Base-by-base conservation (phyloP, 2,888 invertebrate species). In the Spodoptera exigua region DNA sequence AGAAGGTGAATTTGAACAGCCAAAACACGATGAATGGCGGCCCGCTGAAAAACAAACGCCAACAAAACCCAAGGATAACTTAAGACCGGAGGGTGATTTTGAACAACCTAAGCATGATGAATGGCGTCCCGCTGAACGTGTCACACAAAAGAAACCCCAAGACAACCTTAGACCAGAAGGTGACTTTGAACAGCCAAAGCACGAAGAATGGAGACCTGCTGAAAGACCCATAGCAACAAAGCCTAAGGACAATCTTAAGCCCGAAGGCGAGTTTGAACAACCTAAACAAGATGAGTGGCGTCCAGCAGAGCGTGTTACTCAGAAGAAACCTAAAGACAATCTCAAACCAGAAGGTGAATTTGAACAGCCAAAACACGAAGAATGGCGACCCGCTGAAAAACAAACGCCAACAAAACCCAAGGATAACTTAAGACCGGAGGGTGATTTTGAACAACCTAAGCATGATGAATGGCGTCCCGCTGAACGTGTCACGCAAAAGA, bases 101-200 rank as follows among this genome's bases (percentile, higher is more conserved):
- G 93, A 92, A 45, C 81, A 88, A 17, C 89, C 90, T 0, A 86
- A 90, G 45, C 86, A 80, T 14, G 87, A 89, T 4, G 81, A 88
- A 68, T 91, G 93, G 85, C 84, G 85, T 46, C 93, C 92, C 27
- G 92, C 90, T 2, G 95, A 94, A 56, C 84, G 95, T 78, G 89
- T 58, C 2, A 76, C 74, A 12, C 87, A 79, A 17, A 86, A 81
- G 9, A 82, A 80, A 40, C 95, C 93, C 0, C 80, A 89, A 37
- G 96, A 95, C 64, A 95, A 95, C 74, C 78, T 95, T 0, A 85
- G 80, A 64, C 92, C 93, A 1, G 95, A 95, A 74, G 95, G 95
- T 2, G 94, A 94, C 14, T 95, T 54, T 16, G 53, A 54, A 13
- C 43, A 45, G 11, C 67, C 67, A 0, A 67, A 68, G 43, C 85